A percentile compares a stretch with the other conserved stretches of the same genome.
phyloP scores from a whole-genome alignment of 2,797 vertebrate species.

The Moxostoma hubbsi region DNA sequence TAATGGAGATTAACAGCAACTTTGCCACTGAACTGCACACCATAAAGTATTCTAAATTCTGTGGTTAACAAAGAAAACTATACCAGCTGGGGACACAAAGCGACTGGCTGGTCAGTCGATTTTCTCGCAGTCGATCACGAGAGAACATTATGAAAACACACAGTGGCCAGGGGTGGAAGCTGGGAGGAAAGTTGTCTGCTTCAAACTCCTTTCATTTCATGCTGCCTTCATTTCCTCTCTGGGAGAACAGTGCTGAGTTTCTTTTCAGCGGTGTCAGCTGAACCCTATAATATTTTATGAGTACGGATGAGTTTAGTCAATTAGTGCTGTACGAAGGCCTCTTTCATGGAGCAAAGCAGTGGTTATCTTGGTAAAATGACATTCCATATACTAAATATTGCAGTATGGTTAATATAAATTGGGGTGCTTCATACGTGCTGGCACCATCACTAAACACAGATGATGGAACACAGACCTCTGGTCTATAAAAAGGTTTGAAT shows the following conservation, averaged over 20 bases:
- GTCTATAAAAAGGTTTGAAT: conserved; percentile 20
- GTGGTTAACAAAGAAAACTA: conserved; percentile 41
- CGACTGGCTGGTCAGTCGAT: conserved; percentile 42
- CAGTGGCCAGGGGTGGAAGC: conserved; percentile 39
- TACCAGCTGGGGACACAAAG: conserved; percentile 43
- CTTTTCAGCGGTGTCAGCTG: conserved; percentile 49
- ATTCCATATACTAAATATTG: conserved; percentile 47
- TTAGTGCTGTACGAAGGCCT: conserved; percentile 44
- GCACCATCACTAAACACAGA: conserved; percentile 40
- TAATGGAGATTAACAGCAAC: conserved; percentile 47
- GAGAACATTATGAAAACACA: conserved; percentile 45
- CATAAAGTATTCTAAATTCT: conserved; percentile 30
- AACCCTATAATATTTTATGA: conserved; percentile 55
- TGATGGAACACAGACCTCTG: conserved; percentile 28
- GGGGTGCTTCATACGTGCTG: not conserved
- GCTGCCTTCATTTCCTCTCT: conserved; percentile 55
- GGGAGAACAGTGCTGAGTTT: conserved; percentile 38
- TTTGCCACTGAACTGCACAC: conserved; percentile 27
- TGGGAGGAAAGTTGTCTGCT: conserved; percentile 29
- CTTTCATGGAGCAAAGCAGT: conserved; percentile 31
- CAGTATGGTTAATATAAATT: conserved; percentile 33
- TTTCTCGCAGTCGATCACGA: conserved; percentile 49
- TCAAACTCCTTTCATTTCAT: conserved; percentile 41
- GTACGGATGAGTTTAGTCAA: conserved; percentile 41
- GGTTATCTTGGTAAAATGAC: conserved; percentile 34